Evolutionary conservation across 64 coral and sea anemone genomes (phyloP).

Genomic region (Astreopora myriophthalma): DNA sequence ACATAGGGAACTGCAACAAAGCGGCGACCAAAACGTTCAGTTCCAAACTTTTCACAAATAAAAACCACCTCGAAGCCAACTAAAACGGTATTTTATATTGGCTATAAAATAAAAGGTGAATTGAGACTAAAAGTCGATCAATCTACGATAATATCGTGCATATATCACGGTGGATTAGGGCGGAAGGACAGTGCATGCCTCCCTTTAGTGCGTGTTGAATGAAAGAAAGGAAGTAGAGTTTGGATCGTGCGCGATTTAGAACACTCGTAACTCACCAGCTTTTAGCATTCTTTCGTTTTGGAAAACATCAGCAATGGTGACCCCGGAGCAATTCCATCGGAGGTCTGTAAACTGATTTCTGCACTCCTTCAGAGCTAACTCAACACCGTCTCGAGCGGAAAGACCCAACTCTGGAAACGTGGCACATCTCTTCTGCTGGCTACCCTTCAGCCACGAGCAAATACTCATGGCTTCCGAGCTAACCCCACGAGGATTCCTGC

Average conservation of each 20-base stretch:
- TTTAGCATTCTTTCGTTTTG: slow-evolving; percentile 68
- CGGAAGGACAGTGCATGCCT: neutral
- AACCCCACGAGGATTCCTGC: slow-evolving; percentile 38
- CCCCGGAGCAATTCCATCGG: slow-evolving; percentile 86
- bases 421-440: slow-evolving; percentile 63
- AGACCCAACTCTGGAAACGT: slow-evolving; percentile 24
- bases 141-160: neutral
- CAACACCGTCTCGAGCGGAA: slow-evolving; percentile 72
- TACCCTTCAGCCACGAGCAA: slow-evolving; percentile 78
- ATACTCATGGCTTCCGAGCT: slow-evolving; percentile 65
- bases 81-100: neutral
- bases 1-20: neutral
- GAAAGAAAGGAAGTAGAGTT: neutral
- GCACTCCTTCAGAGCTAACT: slow-evolving; percentile 75
- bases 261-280: slow-evolving; percentile 54
- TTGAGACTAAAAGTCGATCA: neutral
- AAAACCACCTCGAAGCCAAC: neutral
- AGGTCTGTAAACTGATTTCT: slow-evolving; percentile 74
- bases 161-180: neutral
- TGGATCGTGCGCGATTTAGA: neutral
- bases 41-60: neutral
- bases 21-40: neutral
- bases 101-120: neutral
- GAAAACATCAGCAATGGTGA: slow-evolving; percentile 84
- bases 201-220: neutral